These are phyloP conservation scores for Apamea crenata DNA, from an alignment of 2,888 invertebrate species.

Conservation along the genomic window DNA sequence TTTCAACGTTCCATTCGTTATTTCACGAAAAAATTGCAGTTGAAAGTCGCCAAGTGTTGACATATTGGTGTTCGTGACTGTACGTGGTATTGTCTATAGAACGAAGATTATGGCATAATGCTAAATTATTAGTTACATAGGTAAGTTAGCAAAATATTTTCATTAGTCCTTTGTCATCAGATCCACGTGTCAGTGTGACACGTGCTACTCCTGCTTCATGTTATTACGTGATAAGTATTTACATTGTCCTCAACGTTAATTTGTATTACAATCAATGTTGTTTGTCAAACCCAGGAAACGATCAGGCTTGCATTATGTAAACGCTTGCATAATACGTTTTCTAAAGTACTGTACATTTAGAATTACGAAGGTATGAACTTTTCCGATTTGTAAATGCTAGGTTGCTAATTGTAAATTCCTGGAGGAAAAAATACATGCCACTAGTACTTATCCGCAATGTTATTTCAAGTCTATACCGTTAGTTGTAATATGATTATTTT, in stretches of 20 bases:
- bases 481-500: neutral
- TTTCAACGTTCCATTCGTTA: no score
- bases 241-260: conserved; percentile 29
- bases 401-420: neutral
- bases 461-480: neutral
- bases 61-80: no score
- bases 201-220: neutral
- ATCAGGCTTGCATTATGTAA: conserved; percentile 34
- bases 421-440: neutral
- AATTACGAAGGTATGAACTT: neutral
- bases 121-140: neutral
- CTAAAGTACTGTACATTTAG: conserved; percentile 2
- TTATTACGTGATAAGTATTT: conserved; percentile 16
- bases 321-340: conserved; percentile 48
- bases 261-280: conserved; percentile 47
- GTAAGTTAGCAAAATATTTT: conserved; percentile 3
- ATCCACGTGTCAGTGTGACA: neutral
- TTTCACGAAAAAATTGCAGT: no score
- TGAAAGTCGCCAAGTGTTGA: no score
- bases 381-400: neutral
- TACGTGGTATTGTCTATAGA: neutral
- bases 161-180: neutral
- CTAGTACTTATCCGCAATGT: neutral
- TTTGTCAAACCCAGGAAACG: conserved; percentile 51
- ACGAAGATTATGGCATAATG: neutral